Evolutionary conservation across 2,113 vertebrate species (phyloP), one percentile per base, ranked within the genome.

Genomic region (Ellobius talpinus): DNA sequence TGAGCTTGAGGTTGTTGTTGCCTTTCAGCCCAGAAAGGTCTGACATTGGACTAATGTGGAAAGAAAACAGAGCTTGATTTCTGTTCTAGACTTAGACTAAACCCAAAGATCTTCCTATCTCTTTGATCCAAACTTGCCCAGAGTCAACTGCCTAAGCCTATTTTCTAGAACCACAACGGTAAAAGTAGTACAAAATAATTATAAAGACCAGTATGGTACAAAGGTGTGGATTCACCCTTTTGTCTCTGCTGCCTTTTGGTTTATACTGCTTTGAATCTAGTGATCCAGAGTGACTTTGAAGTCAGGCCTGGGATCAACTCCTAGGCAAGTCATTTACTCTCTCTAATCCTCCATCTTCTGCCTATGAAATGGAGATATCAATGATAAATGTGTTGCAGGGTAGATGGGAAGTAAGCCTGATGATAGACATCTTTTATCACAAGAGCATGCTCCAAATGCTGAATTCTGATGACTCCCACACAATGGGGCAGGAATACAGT

Each of bases 301-400:
- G 85, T 47, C 70, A 85, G 63, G 58, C 26, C 14, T 79, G 74
- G 26, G 8, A 13, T 70, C 42, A 92, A 61, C 72, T 94, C 70
- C 21, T 50, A 95, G n/a, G 50, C 74, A 91, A 82, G 26, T 94
- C 55, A 58, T 66, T 77, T 58, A 42, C 45, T 94, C 77, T 86
- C 68, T 78, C 31, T 66, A 39, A 45, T 23, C 50, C 61, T 87
- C 77, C 14, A 11, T 93, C 84, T 85, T 84, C 66, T 39, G 42
- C 36, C 47, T 85, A 16, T 66, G 82, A 92, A 88, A 86, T 23
- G 17, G 23, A 24, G 39, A 33, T 79, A 47, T 36, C 11, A 11
- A 52, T 50, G 26, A 61, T 13, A 81, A 45, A 52, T 78, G 81
- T 68, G 89, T 68, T 33, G 61, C 39, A 65, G 63, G 16, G 36